phyloP scores from a whole-genome alignment of 2,113 vertebrate genomes.

The Lepus europaeus region DNA sequence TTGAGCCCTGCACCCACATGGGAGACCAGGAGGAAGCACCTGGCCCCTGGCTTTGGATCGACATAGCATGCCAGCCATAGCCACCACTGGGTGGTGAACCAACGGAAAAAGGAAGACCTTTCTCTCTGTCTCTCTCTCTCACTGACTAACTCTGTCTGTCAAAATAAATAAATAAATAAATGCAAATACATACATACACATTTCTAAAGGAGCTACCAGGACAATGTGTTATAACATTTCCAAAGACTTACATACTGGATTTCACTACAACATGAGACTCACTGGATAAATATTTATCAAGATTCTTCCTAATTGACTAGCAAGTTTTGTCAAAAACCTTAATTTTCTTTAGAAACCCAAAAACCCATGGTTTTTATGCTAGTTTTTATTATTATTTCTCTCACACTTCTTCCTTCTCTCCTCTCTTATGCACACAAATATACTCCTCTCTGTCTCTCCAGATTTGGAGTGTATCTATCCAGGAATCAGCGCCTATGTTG shows the following conservation, averaged over 20 bases:
- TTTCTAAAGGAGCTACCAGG: not conserved
- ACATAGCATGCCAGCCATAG: too few relatives aligned
- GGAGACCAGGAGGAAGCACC: too few relatives aligned
- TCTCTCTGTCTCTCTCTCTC: too few relatives aligned
- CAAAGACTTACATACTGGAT: not conserved
- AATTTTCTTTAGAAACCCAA: not conserved
- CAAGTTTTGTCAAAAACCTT: not conserved
- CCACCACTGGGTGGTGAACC: too few relatives aligned
- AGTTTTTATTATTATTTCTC: not conserved
- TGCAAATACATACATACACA: not conserved
- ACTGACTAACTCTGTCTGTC: too few relatives aligned
- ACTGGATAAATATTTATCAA: not conserved
- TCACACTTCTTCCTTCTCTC: too few relatives aligned
- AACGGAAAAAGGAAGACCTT: too few relatives aligned
- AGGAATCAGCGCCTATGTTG: not conserved
- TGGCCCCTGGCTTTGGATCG: too few relatives aligned
- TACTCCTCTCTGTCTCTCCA: not conserved
- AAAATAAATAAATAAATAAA: not conserved
- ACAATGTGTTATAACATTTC: not conserved
- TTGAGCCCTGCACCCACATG: too few relatives aligned
- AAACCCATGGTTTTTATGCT: not conserved
- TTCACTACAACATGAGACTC: not conserved
- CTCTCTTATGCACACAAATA: too few relatives aligned
- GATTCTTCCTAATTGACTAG: not conserved
- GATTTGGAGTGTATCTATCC: not conserved